Evolutionary conservation across 2,888 invertebrate species (phyloP).

Genomic region (Lasioglossum marginatum): DNA sequence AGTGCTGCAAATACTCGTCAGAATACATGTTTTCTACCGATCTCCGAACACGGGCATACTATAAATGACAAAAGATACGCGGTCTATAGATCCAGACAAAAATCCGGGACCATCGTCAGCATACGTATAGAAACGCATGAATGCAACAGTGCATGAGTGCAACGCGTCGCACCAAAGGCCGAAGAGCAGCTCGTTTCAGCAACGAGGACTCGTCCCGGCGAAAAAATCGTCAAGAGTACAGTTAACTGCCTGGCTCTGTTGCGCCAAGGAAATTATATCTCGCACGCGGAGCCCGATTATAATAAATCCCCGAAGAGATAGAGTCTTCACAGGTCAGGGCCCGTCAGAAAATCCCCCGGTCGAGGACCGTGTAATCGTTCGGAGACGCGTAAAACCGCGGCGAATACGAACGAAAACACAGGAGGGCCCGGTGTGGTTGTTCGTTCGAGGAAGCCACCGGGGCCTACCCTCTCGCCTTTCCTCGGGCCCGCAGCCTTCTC

Average conservation of each 20-base stretch:
- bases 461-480: conserved; percentile 59
- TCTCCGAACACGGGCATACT: background rate
- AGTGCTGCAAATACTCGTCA: too few species aligned
- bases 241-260: background rate
- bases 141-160: background rate
- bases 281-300: background rate
- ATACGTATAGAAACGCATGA: background rate
- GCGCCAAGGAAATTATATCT: background rate
- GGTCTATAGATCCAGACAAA: background rate
- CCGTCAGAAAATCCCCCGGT: conserved; percentile 29
- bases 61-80: background rate
- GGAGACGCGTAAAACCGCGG: conserved; percentile 52
- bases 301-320: conserved; percentile 18
- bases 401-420: conserved; percentile 29
- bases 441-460: conserved; percentile 53
- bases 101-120: background rate
- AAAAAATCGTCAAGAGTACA: background rate
- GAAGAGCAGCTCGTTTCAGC: background rate
- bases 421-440: background rate
- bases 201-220: background rate
- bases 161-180: background rate
- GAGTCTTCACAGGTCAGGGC: conserved; percentile 15
- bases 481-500: conserved; percentile 52
- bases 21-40: background rate
- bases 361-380: conserved; percentile 54